Evolutionary conservation across 2,888 invertebrate species (phyloP).

Genomic region (Sarcophaga rosellei): DNA sequence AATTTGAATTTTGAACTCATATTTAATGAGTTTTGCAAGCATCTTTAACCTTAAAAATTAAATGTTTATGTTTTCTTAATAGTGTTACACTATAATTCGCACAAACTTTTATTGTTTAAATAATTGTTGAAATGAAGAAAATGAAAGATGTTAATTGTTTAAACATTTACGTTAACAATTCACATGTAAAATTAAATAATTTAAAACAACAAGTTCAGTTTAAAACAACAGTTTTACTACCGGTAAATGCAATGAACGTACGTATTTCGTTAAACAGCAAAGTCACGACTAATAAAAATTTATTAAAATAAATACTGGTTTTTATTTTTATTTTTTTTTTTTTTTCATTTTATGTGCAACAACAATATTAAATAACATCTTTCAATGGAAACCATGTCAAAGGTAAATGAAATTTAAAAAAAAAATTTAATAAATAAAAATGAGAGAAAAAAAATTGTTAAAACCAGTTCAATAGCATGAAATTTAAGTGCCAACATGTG

Average conservation of each 20-base stretch:
- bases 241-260: too few relatives aligned
- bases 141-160: slow-evolving; percentile 21
- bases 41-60: too few relatives aligned
- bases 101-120: too few relatives aligned
- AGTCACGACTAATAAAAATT: slow-evolving; percentile 8
- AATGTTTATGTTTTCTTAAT: too few relatives aligned
- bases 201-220: too few relatives aligned
- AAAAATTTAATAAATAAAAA: background rate
- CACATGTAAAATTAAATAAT: too few relatives aligned
- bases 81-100: too few relatives aligned
- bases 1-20: too few relatives aligned
- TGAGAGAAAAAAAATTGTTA: background rate
- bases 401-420: slow-evolving; percentile 20
- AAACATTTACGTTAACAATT: background rate
- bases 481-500: background rate
- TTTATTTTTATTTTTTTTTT: too few relatives aligned
- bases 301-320: background rate
- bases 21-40: too few relatives aligned
- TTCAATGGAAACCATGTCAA: slow-evolving; percentile 26
- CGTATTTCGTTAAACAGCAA: background rate
- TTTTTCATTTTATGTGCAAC: background rate
- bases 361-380: background rate
- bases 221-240: too few relatives aligned
- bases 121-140: too few relatives aligned
- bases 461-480: slow-evolving; percentile 37